phyloP scores from a whole-genome alignment of 2,797 vertebrate species.

The Caiman crocodilus region DNA sequence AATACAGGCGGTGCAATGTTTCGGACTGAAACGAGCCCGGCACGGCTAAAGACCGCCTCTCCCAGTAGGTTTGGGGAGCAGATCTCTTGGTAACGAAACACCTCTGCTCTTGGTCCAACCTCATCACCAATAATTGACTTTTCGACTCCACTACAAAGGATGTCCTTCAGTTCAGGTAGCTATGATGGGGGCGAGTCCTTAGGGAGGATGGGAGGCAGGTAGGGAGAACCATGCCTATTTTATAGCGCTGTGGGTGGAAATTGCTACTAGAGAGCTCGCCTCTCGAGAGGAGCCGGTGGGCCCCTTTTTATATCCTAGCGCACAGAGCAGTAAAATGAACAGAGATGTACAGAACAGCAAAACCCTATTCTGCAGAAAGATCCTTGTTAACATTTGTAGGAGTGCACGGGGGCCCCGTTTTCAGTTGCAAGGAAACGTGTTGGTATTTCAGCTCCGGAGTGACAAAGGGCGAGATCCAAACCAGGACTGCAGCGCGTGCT shows the following conservation, averaged over 20 bases:
- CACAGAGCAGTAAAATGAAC: background rate
- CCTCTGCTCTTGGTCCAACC: background rate
- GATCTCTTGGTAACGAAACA: background rate
- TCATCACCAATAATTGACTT: background rate
- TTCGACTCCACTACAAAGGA: background rate
- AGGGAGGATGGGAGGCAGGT: background rate
- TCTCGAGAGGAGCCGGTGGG: background rate
- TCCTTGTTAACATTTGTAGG: background rate
- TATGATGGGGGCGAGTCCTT: background rate
- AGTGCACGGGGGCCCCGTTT: too few species aligned
- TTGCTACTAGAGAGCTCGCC: background rate
- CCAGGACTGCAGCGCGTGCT: too few species aligned
- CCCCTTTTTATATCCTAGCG: background rate
- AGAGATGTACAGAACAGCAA: background rate
- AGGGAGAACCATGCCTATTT: background rate
- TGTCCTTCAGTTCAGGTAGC: background rate
- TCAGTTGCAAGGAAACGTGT: too few species aligned
- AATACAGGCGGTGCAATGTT: background rate
- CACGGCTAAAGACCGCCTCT: background rate
- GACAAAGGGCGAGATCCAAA: too few species aligned
- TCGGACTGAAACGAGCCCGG: background rate
- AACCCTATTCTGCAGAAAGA: background rate
- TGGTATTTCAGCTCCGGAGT: too few species aligned
- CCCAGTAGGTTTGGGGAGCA: background rate
- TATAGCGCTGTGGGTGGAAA: background rate